These are phyloP conservation scores for Bubo scandiacus DNA, from an alignment of 2,113 vertebrate species.

Conservation along the genomic window DNA sequence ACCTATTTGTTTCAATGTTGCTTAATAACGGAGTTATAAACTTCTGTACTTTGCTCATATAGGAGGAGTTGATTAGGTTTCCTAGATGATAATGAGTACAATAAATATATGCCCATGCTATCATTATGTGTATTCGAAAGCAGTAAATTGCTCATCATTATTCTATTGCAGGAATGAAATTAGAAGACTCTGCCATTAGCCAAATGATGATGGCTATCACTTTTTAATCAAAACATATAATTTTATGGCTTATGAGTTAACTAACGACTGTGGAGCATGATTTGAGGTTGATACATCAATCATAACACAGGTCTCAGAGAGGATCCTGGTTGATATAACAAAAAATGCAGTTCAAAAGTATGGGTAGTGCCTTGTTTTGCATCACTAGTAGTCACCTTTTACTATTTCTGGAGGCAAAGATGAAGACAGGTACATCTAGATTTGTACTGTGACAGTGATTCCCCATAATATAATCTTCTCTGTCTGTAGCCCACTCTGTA, in stretches of 20 bases:
- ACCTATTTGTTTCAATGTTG: neutral
- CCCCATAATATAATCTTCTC: neutral
- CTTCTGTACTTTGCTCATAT: neutral
- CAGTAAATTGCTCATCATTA: conserved; percentile 29
- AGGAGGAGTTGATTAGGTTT: conserved; percentile 14
- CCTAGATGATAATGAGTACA: conserved; percentile 8
- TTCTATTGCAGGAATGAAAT: conserved; percentile 34
- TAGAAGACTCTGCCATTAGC: conserved; percentile 11
- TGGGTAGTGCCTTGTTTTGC: neutral
- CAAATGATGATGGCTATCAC: conserved; percentile 24
- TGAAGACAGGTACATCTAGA: neutral
- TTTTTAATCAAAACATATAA: conserved; percentile 54
- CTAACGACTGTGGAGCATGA: neutral
- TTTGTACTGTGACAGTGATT: neutral
- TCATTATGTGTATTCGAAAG: neutral
- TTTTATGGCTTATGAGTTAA: conserved; percentile 49
- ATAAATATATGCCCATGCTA: conserved; percentile 6
- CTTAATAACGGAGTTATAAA: neutral
- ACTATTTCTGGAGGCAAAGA: neutral
- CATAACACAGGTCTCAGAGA: neutral
- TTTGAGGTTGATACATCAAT: neutral
- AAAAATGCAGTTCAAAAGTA: neutral
- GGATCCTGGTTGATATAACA: neutral
- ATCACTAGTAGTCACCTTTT: neutral
- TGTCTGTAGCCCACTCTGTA: neutral